Base-by-base conservation (phyloP, 2,113 vertebrate genomes). In the Paedocypris sp. region DNA sequence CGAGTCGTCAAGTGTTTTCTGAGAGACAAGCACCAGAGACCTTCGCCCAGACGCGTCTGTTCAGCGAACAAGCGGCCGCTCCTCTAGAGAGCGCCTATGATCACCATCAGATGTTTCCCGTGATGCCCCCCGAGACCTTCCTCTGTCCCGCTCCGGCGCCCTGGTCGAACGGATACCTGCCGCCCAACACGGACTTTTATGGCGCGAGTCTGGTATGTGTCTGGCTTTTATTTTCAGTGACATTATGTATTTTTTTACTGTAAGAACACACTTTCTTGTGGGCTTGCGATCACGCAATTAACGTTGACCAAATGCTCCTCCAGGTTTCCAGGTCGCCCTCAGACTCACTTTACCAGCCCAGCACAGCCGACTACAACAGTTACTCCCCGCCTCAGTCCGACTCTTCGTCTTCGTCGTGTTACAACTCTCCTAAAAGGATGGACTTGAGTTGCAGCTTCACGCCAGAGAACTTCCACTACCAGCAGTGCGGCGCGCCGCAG, bases 201-300 rank as follows among this genome's bases (percentile, higher is more conserved):
- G 86, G 72, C 57, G 83, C 85, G 36, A 85, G 67, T 63, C 76
- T 89, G 90, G 92, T 96, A 91, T 80, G 82, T 61, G 58, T 57
- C 49, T 52, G 6, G 20, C 42, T 36, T 28, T 16, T 1, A 26
- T 5, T 6, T 19, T n/a, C 10, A 15, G 15, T 25, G 6, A 47
- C 22, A 11, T 1, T 7, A 4, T 39, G 25, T 29, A 50, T 38
- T 57, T n/a, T 15, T 22, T 15, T 2, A 6, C 9, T 3, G 11
- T 29, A 11, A 3, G 10, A 31, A 36, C 3, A n/a, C 35, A 36
- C 13, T 10, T 36, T 36, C 8, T 36, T 36, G 8, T 29, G 6
- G 3, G 36, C 58, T 32, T 32, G 4, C 8, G 6, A 29, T 49
- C 64, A n/a, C n/a, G n/a, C n/a, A n/a, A n/a, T n/a, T n/a, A n/a